phyloP scores from a whole-genome alignment of 2,797 vertebrate genomes.

The Hylomyscus alleni region DNA sequence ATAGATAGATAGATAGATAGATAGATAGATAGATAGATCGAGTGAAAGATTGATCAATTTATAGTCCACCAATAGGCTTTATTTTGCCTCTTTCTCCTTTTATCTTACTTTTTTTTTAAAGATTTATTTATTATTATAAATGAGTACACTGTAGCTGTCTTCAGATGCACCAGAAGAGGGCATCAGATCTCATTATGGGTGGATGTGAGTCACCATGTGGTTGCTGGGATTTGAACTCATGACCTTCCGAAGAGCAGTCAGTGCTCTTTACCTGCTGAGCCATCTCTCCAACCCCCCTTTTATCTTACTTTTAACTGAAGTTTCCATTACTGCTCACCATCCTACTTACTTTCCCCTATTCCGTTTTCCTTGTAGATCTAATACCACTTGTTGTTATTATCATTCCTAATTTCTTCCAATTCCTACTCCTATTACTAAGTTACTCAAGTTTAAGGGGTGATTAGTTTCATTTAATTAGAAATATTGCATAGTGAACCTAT shows the following conservation, averaged over 20 bases:
- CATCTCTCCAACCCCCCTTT: too few relatives aligned
- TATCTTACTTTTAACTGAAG: not conserved
- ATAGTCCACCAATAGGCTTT: not conserved
- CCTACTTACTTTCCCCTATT: not conserved
- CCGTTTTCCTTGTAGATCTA: not conserved
- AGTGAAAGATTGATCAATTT: not conserved
- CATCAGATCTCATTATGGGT: too few relatives aligned
- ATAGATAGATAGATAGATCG: not conserved
- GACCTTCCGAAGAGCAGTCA: too few relatives aligned
- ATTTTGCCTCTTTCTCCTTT: not conserved
- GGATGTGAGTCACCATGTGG: too few relatives aligned
- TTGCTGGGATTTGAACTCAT: too few relatives aligned
- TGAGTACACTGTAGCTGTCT: too few relatives aligned
- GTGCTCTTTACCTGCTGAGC: too few relatives aligned
- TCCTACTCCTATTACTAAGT: not conserved
- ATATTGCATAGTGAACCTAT: not conserved
- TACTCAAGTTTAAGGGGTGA: not conserved
- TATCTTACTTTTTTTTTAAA: too few relatives aligned
- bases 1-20: not conserved
- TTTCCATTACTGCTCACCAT: not conserved
- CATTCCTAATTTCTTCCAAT: not conserved
- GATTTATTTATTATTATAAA: too few relatives aligned
- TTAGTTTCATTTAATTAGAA: not conserved
- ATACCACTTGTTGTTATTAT: not conserved
- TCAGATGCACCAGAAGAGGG: too few relatives aligned